Percentiles rank a stretch among this genome's conserved stretches.
phyloP scores from a whole-genome alignment of 2,797 vertebrate species.

The Sebastes minor region DNA sequence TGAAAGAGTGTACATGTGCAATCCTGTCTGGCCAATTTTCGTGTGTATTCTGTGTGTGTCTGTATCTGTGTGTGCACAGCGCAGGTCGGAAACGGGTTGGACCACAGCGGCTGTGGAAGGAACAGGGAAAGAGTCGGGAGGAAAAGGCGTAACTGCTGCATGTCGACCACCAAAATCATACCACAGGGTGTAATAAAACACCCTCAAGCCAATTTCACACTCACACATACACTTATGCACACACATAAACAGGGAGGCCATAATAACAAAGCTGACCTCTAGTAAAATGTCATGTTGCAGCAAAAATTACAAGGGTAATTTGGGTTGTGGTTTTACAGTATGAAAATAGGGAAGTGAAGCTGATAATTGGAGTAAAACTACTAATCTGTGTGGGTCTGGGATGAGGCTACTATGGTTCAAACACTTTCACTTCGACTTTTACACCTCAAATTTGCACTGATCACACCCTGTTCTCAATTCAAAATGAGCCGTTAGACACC shows the following conservation, averaged over 20 bases:
- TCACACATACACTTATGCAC: conserved; percentile 10
- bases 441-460: neutral
- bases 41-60: conserved; percentile 38
- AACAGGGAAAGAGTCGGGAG: conserved; percentile 75
- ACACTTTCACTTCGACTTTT: neutral
- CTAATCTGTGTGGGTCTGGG: conserved; percentile 5
- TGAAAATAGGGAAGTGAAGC: neutral
- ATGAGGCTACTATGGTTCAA: neutral
- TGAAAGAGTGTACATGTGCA: conserved; percentile 10
- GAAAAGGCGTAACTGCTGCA: conserved; percentile 79
- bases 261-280: conserved; percentile 40
- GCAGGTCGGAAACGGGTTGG: conserved; percentile 70
- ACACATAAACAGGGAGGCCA: conserved; percentile 7
- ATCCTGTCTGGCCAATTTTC: conserved; percentile 10
- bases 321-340: conserved; percentile 8
- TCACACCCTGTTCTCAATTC: neutral
- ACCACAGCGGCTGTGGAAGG: conserved; percentile 68
- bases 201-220: conserved; percentile 47
- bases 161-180: conserved; percentile 62
- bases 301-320: conserved; percentile 18
- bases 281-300: conserved; percentile 37
- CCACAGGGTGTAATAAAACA: conserved; percentile 69
- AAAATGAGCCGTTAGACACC: neutral
- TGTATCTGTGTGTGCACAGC: conserved; percentile 47
- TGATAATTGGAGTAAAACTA: neutral